Conservation (phyloP, 2,888 invertebrate genomes). For the Apodemia hepburni region DNA sequence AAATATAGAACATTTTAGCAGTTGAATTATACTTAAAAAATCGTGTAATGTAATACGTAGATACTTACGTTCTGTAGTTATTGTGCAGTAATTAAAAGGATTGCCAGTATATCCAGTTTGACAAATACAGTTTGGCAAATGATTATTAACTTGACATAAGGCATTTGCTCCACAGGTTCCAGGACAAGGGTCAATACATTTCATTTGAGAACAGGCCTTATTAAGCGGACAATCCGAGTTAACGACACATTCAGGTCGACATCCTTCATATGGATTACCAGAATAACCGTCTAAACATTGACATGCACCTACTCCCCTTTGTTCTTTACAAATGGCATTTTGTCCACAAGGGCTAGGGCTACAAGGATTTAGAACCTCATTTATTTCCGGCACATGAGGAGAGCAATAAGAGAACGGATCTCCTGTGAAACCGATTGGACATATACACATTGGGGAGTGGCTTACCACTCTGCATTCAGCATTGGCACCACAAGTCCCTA, state of each 20-base stretch:
- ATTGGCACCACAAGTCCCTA: slow-evolving; percentile 85
- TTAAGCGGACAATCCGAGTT: slow-evolving; percentile 87
- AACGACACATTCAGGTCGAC: slow-evolving; percentile 86
- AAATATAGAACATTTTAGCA: slow-evolving; percentile 33
- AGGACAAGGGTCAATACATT: slow-evolving; percentile 89
- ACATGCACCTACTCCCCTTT: slow-evolving; percentile 83
- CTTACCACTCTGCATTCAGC: slow-evolving; percentile 89
- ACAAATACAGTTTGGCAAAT: slow-evolving; percentile 86
- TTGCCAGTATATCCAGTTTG: slow-evolving; percentile 83
- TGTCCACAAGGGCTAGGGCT: slow-evolving; percentile 83
- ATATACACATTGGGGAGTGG: slow-evolving; percentile 87
- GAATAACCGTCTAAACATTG: slow-evolving; percentile 82
- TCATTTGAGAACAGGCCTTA: slow-evolving; percentile 85
- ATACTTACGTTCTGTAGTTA: slow-evolving; percentile 68
- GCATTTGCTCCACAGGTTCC: slow-evolving; percentile 89
- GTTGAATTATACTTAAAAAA: background rate
- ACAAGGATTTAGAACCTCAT: slow-evolving; percentile 79
- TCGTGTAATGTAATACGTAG: slow-evolving; percentile 4
- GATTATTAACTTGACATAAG: slow-evolving; percentile 86
- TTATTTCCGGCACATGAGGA: slow-evolving; percentile 50
- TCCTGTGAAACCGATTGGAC: slow-evolving; percentile 84
- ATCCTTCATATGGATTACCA: slow-evolving; percentile 90
- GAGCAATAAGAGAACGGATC: slow-evolving; percentile 88
- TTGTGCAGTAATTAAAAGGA: slow-evolving; percentile 81
- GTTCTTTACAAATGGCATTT: slow-evolving; percentile 81